Base-by-base conservation (phyloP, 2,113 vertebrate species). In the Neogobius melanostomus region DNA sequence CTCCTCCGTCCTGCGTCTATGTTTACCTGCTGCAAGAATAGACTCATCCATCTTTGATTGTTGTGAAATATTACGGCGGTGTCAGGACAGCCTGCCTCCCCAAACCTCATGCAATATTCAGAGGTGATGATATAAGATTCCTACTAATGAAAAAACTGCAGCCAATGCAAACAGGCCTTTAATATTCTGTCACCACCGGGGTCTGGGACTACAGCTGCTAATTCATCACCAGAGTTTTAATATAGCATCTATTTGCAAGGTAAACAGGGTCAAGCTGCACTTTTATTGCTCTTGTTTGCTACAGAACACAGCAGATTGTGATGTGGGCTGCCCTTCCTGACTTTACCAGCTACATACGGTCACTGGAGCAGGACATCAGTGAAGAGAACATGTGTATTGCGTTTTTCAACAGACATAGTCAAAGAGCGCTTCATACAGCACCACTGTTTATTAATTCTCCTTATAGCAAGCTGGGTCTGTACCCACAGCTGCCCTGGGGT, bases 41-140 rank as follows among this genome's bases (percentile, higher is more conserved):
- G 74, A 56, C 85, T 84, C 85, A 90, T 90, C 85, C 84, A 88
- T 90, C 83, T 89, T 85, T 88, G 84, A 87, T 85, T 87, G 86
- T 82, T 82, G 86, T 84, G 84, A 89, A 88, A 90, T 89, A 91
- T 89, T 89, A 86, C 75, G 54, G 71, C 44, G 60, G 75, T 72
- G 85, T 85, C 86, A 83, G 76, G 74, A 85, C 81, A 81, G 84
- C 77, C 69, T 80, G 82, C 82, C 72, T 72, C 85, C 69, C 73
- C 66, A 68, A 85, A 80, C 84, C 86, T 89, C 87, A 88, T 89
- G 87, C 87, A 90, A 90, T 92, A 90, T 91, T 92, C 89, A 91
- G 80, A 77, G 81, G 79, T 48, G 52, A 84, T 84, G 90, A 91
- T 89, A 89, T 87, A 89, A 87, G 86, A 90, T 82, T 86, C 75